phyloP scores from a whole-genome alignment of 2,797 vertebrate genomes.

The Novumbra hubbsi region DNA sequence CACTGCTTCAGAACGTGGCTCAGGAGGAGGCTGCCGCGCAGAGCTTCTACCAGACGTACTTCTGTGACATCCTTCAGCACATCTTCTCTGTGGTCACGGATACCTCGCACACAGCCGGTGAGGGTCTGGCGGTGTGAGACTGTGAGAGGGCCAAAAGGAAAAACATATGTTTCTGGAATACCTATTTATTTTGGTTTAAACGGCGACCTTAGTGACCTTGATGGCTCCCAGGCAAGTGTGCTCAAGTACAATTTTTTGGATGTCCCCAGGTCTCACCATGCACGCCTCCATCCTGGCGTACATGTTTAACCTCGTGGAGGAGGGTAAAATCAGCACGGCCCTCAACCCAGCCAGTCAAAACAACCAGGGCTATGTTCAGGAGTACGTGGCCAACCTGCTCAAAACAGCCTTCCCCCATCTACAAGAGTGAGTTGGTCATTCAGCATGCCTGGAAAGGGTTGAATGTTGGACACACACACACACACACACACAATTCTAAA shows the following conservation, averaged over 20 bases:
- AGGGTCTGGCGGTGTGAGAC: constrained; percentile 21
- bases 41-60: constrained; percentile 90
- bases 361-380: constrained; percentile 88
- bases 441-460: too few species aligned
- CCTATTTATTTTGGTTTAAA: too few species aligned
- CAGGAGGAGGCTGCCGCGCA: constrained; percentile 90
- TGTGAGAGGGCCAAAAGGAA: too few species aligned
- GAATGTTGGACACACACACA: neutral
- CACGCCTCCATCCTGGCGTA: constrained; percentile 90
- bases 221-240: neutral
- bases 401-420: constrained; percentile 90
- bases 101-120: constrained; percentile 90
- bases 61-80: constrained; percentile 89
- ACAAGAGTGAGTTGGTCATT: constrained; percentile 79
- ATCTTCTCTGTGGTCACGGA: constrained; percentile 91
- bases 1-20: constrained; percentile 86
- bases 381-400: constrained; percentile 88
- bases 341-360: constrained; percentile 81
- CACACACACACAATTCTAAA: neutral
- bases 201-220: too few species aligned
- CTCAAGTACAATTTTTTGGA: neutral
- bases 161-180: too few species aligned
- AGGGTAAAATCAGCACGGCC: constrained; percentile 85
- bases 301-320: constrained; percentile 92
- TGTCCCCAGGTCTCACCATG: constrained; percentile 84